A percentile compares a stretch with the other conserved stretches of the same genome.
phyloP scores from a whole-genome alignment of 1,140 invertebrate genomes.

The Caerostris extrusa region DNA sequence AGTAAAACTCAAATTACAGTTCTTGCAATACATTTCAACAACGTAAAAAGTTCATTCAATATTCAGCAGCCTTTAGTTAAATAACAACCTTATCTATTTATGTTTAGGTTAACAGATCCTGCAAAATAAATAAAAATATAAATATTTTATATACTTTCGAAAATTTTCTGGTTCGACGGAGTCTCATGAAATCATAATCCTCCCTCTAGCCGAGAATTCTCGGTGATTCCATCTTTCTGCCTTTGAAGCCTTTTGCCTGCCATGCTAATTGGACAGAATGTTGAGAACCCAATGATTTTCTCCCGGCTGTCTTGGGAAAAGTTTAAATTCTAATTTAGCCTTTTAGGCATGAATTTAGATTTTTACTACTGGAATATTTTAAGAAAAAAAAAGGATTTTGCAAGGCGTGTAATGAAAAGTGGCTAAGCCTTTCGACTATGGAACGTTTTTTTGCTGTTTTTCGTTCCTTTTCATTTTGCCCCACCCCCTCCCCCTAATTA shows the following conservation, averaged over 20 bases:
- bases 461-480: too few relatives aligned
- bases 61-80: too few relatives aligned
- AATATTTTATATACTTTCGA: background rate
- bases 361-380: conserved; percentile 47
- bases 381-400: background rate
- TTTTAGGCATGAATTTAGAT: background rate
- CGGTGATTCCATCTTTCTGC: background rate
- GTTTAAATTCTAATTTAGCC: conserved; percentile 67
- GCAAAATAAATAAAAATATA: background rate
- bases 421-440: background rate
- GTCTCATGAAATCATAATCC: background rate
- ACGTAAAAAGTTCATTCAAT: too few relatives aligned
- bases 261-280: conserved; percentile 48
- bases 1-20: too few relatives aligned
- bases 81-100: too few relatives aligned
- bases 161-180: background rate
- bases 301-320: background rate
- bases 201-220: background rate
- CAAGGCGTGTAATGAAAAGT: background rate
- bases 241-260: conserved; percentile 6
- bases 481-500: background rate
- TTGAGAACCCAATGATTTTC: conserved; percentile 42
- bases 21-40: too few relatives aligned
- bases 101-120: too few relatives aligned
- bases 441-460: too few relatives aligned